Evolutionary conservation across 2,888 invertebrate genomes (phyloP).

Genomic region (Stenchaetothrips biformis): DNA sequence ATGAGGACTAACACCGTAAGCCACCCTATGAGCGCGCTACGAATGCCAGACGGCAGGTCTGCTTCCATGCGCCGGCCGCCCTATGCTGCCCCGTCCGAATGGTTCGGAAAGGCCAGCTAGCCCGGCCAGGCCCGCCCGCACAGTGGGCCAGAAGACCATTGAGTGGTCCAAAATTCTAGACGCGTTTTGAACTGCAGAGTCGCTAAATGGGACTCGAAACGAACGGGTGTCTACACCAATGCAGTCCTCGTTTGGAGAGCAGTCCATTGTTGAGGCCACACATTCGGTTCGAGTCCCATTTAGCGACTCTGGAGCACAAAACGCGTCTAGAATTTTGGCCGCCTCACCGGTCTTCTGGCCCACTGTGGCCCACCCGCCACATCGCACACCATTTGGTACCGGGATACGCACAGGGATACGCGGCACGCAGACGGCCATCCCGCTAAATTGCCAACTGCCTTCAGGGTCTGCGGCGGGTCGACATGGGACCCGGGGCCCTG

Average conservation of each 20-base stretch:
- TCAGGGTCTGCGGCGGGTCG: background rate
- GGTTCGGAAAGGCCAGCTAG: background rate
- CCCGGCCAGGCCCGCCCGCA: background rate
- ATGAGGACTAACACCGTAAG: background rate
- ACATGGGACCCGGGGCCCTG: background rate
- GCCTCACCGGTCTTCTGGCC: too few species aligned
- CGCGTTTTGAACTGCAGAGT: too few species aligned
- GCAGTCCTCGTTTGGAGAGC: too few species aligned
- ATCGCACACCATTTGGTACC: background rate
- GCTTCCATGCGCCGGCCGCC: background rate
- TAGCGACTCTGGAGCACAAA: too few species aligned
- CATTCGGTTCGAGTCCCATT: too few species aligned
- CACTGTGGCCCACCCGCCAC: background rate
- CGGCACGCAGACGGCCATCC: background rate
- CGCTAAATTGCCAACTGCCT: constrained; percentile 5
- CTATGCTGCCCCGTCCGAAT: background rate
- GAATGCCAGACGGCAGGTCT: background rate
- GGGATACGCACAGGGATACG: background rate
- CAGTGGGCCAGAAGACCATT: too few species aligned
- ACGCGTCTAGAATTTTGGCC: too few species aligned
- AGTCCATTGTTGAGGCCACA: too few species aligned
- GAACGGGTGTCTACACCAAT: too few species aligned
- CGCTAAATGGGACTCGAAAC: too few species aligned
- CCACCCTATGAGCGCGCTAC: too few species aligned
- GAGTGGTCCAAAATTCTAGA: too few species aligned